phyloP scores from a whole-genome alignment of 2,113 vertebrate genomes.

The Falcunculus frontatus region DNA sequence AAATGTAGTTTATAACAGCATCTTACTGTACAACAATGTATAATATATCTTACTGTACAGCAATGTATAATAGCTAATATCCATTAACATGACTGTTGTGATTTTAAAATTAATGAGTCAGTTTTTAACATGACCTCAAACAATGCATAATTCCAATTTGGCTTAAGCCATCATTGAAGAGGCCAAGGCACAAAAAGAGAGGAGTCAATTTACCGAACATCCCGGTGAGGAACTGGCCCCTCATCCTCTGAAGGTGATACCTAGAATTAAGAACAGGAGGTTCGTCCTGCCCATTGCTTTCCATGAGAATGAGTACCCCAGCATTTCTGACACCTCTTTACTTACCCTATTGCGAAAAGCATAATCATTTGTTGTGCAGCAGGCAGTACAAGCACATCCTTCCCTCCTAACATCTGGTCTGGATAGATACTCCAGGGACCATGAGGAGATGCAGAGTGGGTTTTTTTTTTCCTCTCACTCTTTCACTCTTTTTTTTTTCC shows the following conservation, averaged over 20 bases:
- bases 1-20: not conserved
- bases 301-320: not conserved
- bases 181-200: not conserved
- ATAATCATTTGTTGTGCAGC: not conserved
- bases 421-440: slow-evolving; percentile 17
- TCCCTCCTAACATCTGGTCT: slow-evolving; percentile 45
- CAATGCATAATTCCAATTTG: not conserved
- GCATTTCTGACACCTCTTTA: not conserved
- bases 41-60: not conserved
- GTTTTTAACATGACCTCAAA: not conserved
- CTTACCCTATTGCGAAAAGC: not conserved
- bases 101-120: not conserved
- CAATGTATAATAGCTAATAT: not conserved
- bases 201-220: not conserved
- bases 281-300: not conserved
- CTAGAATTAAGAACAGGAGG: not conserved
- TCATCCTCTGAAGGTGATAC: not conserved
- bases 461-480: not conserved
- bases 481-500: not conserved
- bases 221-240: not conserved
- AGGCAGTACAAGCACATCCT: not conserved
- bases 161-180: not conserved
- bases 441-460: not conserved
- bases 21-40: not conserved
- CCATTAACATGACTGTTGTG: not conserved